These are phyloP conservation scores for Ptychochromis oligacanthus DNA, from an alignment of 2,113 vertebrate species.

Conservation along the genomic window DNA sequence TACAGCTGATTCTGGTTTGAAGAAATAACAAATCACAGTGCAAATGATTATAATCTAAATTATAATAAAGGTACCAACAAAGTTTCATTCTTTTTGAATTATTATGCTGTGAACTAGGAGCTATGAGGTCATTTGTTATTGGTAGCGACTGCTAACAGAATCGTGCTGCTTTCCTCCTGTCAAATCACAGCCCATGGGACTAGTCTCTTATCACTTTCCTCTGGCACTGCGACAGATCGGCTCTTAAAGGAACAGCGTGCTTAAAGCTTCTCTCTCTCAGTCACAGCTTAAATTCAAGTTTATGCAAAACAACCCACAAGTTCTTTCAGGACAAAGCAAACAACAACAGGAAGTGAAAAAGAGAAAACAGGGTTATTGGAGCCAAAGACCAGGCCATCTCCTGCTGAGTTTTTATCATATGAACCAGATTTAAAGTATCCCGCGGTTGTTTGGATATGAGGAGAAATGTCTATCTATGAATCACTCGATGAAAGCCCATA, in stretches of 20 bases:
- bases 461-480: conserved; percentile 64
- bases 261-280: neutral
- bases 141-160: conserved; percentile 47
- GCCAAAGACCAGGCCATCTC: conserved; percentile 4
- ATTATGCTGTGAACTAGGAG: conserved; percentile 5
- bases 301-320: neutral
- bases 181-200: conserved; percentile 63
- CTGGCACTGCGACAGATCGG: conserved; percentile 31
- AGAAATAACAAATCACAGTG: neutral
- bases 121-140: conserved; percentile 70
- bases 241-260: conserved; percentile 52
- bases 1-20: too few relatives aligned
- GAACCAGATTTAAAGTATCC: conserved; percentile 54
- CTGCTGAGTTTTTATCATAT: conserved; percentile 40
- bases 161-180: conserved; percentile 63
- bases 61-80: neutral
- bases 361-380: neutral
- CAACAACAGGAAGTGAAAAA: conserved; percentile 31
- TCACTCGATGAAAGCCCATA: conserved; percentile 65
- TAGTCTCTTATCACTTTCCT: conserved; percentile 66
- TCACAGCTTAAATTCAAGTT: conserved; percentile 16
- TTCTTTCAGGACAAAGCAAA: neutral
- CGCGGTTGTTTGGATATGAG: conserved; percentile 52
- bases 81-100: conserved; percentile 21
- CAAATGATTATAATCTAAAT: neutral